Evolutionary conservation across 2,113 vertebrate species (phyloP).

Genomic region (Lonchura striata): DNA sequence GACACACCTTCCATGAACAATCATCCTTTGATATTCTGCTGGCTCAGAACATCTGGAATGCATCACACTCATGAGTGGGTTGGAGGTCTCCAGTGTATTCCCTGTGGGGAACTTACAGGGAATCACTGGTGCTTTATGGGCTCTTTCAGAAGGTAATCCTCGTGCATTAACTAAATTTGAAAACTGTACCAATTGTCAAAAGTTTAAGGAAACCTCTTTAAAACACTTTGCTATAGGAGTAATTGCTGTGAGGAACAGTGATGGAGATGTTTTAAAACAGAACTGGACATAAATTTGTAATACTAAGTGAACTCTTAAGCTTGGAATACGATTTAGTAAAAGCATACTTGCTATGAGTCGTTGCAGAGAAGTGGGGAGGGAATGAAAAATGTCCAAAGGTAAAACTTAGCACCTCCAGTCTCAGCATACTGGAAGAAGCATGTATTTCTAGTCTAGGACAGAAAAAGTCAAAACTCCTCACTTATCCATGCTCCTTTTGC

Average conservation of each 20-base stretch:
- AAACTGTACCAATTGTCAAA: neutral
- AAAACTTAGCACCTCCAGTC: neutral
- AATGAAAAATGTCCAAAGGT: neutral
- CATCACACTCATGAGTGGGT: fast-evolving
- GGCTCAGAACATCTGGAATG: neutral
- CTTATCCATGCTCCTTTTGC: neutral
- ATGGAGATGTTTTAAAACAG: neutral
- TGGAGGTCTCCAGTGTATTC: neutral
- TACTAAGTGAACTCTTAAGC: neutral
- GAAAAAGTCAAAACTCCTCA: neutral
- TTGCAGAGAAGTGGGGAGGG: neutral
- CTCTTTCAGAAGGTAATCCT: neutral
- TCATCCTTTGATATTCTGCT: neutral
- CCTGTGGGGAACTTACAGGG: neutral
- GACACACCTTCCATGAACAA: neutral
- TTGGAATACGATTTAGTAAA: neutral
- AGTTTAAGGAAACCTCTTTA: neutral
- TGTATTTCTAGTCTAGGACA: neutral
- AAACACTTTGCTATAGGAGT: neutral
- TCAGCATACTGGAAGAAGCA: neutral
- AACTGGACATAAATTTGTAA: neutral
- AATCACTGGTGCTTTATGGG: neutral
- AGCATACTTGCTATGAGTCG: neutral
- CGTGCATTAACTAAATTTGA: neutral
- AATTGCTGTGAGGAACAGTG: neutral